phyloP scores from a whole-genome alignment of 23 tunicate genomes.

The Phallusia fumigata region DNA sequence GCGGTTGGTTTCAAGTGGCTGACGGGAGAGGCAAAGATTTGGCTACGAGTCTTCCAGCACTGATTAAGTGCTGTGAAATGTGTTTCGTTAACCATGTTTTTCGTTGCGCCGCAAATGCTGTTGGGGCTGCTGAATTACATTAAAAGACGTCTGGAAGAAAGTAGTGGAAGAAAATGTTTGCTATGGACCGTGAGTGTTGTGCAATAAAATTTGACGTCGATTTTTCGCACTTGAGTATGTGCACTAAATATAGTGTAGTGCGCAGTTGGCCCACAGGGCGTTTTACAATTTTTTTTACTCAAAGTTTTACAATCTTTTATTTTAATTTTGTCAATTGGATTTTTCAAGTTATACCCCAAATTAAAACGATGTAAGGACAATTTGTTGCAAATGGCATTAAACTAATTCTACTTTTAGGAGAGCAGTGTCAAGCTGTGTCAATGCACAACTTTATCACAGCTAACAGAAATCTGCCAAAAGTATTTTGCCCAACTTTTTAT shows the following conservation, averaged over 20 bases:
- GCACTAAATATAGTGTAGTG: too few relatives aligned
- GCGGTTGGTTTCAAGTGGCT: not conserved
- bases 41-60: not conserved
- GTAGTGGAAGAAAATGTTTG: not conserved
- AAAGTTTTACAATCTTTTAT: not conserved
- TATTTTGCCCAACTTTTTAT: not conserved
- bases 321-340: not conserved
- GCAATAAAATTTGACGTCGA: too few relatives aligned
- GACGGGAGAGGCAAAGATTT: not conserved
- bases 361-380: too few relatives aligned
- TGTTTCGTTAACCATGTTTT: not conserved
- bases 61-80: not conserved
- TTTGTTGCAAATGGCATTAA: not conserved
- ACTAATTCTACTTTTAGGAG: not conserved
- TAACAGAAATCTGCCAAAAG: not conserved
- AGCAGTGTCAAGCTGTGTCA: not conserved
- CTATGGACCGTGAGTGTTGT: not conserved
- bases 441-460: not conserved
- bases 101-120: not conserved
- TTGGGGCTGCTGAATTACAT: not conserved
- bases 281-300: not conserved
- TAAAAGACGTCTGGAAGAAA: not conserved
- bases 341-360: not conserved
- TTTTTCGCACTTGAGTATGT: too few relatives aligned
- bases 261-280: too few relatives aligned